Conservation (phyloP, 1,140 invertebrate genomes). For the Drosophila dunni region DNA sequence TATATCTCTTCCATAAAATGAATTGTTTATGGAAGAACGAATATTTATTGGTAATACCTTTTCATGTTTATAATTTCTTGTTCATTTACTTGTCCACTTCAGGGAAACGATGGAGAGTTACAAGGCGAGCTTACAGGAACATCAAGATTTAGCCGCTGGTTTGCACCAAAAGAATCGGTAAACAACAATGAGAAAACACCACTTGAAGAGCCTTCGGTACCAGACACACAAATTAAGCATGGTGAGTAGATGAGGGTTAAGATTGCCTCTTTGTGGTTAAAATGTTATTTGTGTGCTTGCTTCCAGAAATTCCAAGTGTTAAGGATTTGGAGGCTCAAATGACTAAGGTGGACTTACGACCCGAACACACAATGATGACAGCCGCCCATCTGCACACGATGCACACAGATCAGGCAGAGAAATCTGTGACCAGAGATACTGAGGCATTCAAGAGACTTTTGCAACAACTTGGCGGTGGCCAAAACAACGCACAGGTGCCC, state of each 20-base stretch:
- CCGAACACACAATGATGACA: conserved; percentile 23
- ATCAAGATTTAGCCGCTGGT: conserved; percentile 74
- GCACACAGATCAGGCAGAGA: conserved; percentile 40
- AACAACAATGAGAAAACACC: conserved; percentile 32
- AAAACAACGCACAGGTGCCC: conserved; percentile 31
- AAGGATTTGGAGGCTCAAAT: conserved; percentile 73
- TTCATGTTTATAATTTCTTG: not conserved
- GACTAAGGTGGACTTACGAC: conserved; percentile 64
- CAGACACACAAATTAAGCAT: conserved; percentile 52
- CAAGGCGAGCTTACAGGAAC: conserved; percentile 45
- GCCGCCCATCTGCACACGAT: conserved; percentile 1
- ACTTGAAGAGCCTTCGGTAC: conserved; percentile 5
- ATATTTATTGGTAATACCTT: not conserved
- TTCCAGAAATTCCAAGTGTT: conserved; percentile 67
- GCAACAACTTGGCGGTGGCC: conserved; percentile 59
- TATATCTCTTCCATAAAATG: no score
- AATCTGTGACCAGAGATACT: conserved; percentile 54
- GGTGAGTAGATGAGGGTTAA: not conserved
- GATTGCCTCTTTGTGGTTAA: not conserved
- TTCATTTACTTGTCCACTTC: not conserved
- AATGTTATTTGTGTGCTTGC: not conserved
- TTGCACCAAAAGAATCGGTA: conserved; percentile 55
- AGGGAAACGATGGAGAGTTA: conserved; percentile 40
- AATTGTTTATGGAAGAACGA: no score
- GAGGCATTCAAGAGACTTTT: conserved; percentile 67